Evolutionary conservation across 2,113 vertebrate genomes (phyloP), one percentile per base, ranked within the genome.

Genomic region (Hypocryptadius cinnamomeus): DNA sequence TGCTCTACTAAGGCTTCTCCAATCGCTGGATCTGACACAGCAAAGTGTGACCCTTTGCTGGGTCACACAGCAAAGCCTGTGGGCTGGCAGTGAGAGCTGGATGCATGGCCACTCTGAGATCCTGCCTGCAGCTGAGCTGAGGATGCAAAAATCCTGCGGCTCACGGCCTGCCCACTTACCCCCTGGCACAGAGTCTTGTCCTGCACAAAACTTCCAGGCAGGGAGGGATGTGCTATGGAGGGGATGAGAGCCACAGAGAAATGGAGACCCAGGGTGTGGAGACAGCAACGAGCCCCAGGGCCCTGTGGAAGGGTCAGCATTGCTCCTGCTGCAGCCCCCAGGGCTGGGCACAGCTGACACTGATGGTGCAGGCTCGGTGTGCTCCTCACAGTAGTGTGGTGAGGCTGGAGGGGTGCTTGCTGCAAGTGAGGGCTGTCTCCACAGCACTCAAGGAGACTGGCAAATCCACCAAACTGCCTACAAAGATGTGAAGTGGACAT

Each of bases 91-190:
- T 5, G 27, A 82, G 40, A 69, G 25, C 18, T 50, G 44, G 6
- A 22, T 22, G 15, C 0, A 0, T 2, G 6, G 37, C 56, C 6
- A 0, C 17, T 19, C 27, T 1, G 8, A 66, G 60, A 63, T 19
- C 35, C 48, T 2, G 3, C 31, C 42, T 30, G 63, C 31, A 57
- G 31, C 57, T 37, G 16, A 28, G 37, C 25, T 40, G n/a, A 42
- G 23, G 53, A 33, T 25, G 48, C 10, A 44, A 81, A 81, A 40
- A 25, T 33, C 31, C 30, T 22, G 16, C 27, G 28, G 12, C 24
- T 78, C 2, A 0, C 18, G n/a, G 27, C 19, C 21, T 79, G 28
- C 35, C 31, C 30, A 27, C 4, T 18, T 17, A 30, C 16, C 11
- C 47, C 35, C 39, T 72, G 1, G 0, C 17, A 17, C 40, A 54